A percentile compares a stretch with the other conserved stretches of the same genome.
phyloP scores from a whole-genome alignment of 1,140 invertebrate genomes.

The Eurosta solidaginis region DNA sequence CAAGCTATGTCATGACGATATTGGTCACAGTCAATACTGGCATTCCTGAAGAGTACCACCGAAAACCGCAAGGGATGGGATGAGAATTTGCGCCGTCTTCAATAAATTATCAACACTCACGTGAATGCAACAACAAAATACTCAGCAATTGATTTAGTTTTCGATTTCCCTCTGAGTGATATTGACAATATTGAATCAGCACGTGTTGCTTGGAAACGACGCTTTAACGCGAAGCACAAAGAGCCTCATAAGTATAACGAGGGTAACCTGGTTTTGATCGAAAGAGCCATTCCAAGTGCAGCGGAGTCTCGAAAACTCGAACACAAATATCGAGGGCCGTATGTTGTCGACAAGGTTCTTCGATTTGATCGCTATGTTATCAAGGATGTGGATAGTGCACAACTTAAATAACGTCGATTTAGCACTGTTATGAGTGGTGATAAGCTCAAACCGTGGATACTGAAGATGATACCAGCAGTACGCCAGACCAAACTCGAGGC shows the following conservation, averaged over 20 bases:
- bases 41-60: too few species aligned
- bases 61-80: too few species aligned
- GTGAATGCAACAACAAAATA: too few species aligned
- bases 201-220: neutral
- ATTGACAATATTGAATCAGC: slow-evolving; percentile 9
- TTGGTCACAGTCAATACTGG: too few species aligned
- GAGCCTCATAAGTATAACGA: neutral
- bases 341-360: slow-evolving; percentile 34
- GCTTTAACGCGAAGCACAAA: slow-evolving; percentile 1
- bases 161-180: neutral
- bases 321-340: slow-evolving; percentile 35
- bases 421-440: slow-evolving; percentile 30
- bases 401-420: slow-evolving; percentile 33
- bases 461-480: too few species aligned
- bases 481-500: too few species aligned
- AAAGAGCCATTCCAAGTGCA: slow-evolving; percentile 1
- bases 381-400: slow-evolving; percentile 35
- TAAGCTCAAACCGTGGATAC: slow-evolving; percentile 24
- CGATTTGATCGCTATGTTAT: slow-evolving; percentile 36
- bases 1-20: too few species aligned
- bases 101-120: too few species aligned
- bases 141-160: too few species aligned
- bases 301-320: slow-evolving; percentile 34
- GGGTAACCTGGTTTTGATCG: neutral
- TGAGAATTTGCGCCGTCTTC: too few species aligned